Conservation (phyloP, 2,113 vertebrate species). For the Ictalurus furcatus region DNA sequence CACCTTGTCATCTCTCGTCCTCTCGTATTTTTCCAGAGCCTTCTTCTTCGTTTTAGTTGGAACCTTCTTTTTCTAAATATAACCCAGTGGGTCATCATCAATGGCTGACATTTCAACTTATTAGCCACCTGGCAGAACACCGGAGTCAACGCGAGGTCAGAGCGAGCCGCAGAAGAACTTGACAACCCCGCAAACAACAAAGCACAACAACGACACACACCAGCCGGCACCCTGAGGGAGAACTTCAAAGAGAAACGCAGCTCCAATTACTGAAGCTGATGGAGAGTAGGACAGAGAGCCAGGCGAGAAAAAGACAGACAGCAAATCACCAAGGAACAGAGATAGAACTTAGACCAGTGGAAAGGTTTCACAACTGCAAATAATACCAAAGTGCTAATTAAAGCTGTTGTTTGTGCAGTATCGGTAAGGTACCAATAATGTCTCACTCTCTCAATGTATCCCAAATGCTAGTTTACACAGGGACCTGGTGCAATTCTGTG, state of each 20-base stretch:
- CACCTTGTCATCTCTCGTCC: background rate
- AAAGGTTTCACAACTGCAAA: conserved; percentile 4
- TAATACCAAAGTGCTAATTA: background rate
- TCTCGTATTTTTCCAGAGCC: background rate
- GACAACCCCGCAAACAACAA: conserved; percentile 5
- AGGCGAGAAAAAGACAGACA: conserved; percentile 2
- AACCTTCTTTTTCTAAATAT: conserved; percentile 57
- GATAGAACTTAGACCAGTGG: background rate
- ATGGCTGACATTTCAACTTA: conserved; percentile 56
- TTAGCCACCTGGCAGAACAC: conserved; percentile 54
- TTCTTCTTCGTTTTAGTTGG: background rate
- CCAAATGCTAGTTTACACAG: background rate
- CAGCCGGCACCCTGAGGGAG: background rate
- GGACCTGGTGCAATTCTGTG: background rate
- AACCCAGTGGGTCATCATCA: conserved; percentile 47
- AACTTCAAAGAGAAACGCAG: conserved; percentile 40
- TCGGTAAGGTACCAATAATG: background rate
- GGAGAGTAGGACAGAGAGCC: conserved; percentile 1
- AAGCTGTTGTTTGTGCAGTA: background rate
- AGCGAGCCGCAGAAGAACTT: conserved; percentile 11
- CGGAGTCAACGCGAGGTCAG: conserved; percentile 29
- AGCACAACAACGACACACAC: conserved; percentile 25
- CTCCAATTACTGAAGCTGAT: conserved; percentile 32
- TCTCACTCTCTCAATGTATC: background rate
- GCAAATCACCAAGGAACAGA: conserved; percentile 16